Percentiles rank a stretch among this genome's conserved stretches.
phyloP scores from a whole-genome alignment of 2,888 invertebrate genomes.

The Cyclophora albipunctata region DNA sequence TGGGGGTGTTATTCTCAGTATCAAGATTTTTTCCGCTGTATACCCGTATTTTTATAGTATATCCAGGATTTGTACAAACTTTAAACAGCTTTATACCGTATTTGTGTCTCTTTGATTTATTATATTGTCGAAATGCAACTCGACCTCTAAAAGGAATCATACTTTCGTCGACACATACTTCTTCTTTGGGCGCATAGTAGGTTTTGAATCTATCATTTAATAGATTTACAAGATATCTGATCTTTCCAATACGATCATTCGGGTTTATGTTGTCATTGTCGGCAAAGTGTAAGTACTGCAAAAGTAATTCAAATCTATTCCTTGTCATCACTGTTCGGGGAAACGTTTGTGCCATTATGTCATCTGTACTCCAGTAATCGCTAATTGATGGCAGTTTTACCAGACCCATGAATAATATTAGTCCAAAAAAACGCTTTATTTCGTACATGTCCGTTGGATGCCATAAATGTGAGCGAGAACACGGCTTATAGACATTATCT shows the following conservation, averaged over 20 bases:
- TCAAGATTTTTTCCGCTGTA: no score
- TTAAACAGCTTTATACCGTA: no score
- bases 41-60: no score
- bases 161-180: constrained; percentile 28
- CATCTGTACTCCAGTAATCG: constrained; percentile 20
- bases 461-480: constrained; percentile 16
- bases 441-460: constrained; percentile 14
- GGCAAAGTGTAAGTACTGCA: constrained; percentile 13
- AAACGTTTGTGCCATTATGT: constrained; percentile 15
- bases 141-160: constrained; percentile 24
- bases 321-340: constrained; percentile 15
- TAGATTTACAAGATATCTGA: constrained; percentile 22
- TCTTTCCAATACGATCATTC: constrained; percentile 24
- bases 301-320: constrained; percentile 15
- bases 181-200: constrained; percentile 25
- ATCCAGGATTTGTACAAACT: no score
- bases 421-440: constrained; percentile 18
- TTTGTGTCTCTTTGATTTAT: constrained; percentile 17
- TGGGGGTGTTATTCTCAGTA: no score
- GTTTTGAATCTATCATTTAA: constrained; percentile 24
- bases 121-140: constrained; percentile 26
- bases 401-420: constrained; percentile 22
- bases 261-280: constrained; percentile 21
- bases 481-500: constrained; percentile 5
- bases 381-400: constrained; percentile 19